phyloP scores from a whole-genome alignment of 2,888 invertebrate species.

The Leptinotarsa tumamoca region DNA sequence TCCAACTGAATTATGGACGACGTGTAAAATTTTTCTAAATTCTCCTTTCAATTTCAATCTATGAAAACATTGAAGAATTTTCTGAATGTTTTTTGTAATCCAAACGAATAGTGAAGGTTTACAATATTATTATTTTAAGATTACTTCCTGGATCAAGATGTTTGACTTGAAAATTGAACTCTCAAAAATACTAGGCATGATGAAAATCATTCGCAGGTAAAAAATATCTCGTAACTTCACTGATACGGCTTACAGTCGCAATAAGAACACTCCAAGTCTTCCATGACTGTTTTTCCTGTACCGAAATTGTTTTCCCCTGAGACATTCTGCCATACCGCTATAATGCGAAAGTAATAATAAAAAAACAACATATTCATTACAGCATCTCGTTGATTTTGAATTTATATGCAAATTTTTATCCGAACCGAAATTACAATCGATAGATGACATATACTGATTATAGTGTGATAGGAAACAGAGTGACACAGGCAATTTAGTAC shows the following conservation, averaged over 20 bases:
- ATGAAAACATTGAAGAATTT: no score
- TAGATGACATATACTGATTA: constrained; percentile 46
- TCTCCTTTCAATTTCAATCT: no score
- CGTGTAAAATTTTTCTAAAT: no score
- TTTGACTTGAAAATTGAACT: no score
- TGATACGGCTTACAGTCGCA: neutral
- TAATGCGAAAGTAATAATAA: constrained; percentile 43
- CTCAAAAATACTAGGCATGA: no score
- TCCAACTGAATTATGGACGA: no score
- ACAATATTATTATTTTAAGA: no score
- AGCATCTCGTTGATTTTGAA: constrained; percentile 40
- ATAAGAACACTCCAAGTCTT: neutral
- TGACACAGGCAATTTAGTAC: constrained; percentile 50
- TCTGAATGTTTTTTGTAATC: no score
- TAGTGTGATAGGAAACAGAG: constrained; percentile 48
- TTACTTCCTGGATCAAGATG: no score
- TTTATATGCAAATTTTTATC: constrained; percentile 48
- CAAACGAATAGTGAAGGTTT: no score
- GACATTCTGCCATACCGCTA: constrained; percentile 21
- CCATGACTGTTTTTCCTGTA: neutral
- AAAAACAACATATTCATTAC: constrained; percentile 40
- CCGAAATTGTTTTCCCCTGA: constrained; percentile 9
- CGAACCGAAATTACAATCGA: constrained; percentile 46
- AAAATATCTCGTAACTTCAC: no score
- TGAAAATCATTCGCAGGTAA: no score